Conservation (phyloP, 2,888 invertebrate species). For the Cryptus viduatorius region DNA sequence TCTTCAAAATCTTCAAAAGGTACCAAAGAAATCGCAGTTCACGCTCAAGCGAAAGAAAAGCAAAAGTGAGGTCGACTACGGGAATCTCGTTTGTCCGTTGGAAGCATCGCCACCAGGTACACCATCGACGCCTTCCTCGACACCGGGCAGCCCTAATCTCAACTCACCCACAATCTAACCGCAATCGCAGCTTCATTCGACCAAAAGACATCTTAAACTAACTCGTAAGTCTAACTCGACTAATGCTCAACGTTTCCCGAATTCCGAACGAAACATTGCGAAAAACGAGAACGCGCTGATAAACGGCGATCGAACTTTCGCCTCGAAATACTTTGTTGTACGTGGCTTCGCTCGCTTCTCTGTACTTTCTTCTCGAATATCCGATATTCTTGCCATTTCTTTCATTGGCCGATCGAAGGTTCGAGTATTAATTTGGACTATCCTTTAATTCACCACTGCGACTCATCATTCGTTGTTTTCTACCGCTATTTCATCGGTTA, state of each 20-base stretch:
- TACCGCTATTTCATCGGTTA: conserved; percentile 34
- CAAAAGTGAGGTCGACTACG: conserved; percentile 93
- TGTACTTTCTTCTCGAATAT: background rate
- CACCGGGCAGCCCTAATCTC: conserved; percentile 83
- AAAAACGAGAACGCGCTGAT: conserved; percentile 10
- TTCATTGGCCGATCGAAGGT: no score
- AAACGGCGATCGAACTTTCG: background rate
- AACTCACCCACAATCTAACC: conserved; percentile 83
- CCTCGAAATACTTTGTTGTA: background rate
- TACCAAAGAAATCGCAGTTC: conserved; percentile 95
- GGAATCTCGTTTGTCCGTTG: conserved; percentile 95
- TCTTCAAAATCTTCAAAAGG: conserved; percentile 86
- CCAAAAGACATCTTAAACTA: conserved; percentile 70
- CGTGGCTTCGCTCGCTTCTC: background rate
- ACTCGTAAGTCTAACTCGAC: conserved; percentile 81
- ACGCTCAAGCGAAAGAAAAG: conserved; percentile 93
- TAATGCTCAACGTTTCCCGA: conserved; percentile 72
- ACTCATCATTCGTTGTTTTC: conserved; percentile 49
- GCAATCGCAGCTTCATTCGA: conserved; percentile 75
- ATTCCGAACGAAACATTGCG: conserved; percentile 1
- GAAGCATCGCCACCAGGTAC: conserved; percentile 85
- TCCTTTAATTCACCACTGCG: conserved; percentile 37
- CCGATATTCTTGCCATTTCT: background rate
- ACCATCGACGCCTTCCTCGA: conserved; percentile 82
- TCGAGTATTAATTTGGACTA: background rate